Evolutionary conservation across 92 coral and sea anemone species (phyloP).

Genomic region (Parazoanthus swiftii): DNA sequence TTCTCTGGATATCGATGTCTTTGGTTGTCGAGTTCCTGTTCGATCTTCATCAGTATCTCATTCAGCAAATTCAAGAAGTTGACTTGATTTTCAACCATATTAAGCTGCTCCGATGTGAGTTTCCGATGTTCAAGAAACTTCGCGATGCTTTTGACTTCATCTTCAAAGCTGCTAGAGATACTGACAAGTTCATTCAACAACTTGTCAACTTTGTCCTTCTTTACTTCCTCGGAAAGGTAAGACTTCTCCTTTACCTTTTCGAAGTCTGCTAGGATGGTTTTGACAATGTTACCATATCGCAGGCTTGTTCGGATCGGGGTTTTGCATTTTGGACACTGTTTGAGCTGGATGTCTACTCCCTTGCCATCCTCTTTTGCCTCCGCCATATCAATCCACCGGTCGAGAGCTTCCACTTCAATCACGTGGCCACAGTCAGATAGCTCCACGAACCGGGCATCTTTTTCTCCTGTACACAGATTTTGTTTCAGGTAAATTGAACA

Average conservation of each 20-base stretch:
- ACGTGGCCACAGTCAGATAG: constrained; percentile 90
- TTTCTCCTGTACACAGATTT: constrained; percentile 49
- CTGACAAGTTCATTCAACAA: not conserved
- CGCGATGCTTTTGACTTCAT: not conserved
- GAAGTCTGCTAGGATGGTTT: constrained; percentile 78
- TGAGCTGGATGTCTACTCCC: constrained; percentile 63
- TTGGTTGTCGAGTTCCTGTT: not conserved
- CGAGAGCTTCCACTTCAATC: constrained; percentile 80
- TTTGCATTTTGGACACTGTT: constrained; percentile 80
- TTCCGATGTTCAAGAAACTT: not conserved
- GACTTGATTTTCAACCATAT: constrained; percentile 76
- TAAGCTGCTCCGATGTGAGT: constrained; percentile 61
- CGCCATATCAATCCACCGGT: constrained; percentile 76
- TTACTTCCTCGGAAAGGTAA: constrained; percentile 18
- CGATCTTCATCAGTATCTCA: constrained; percentile 2
- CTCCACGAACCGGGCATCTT: constrained; percentile 81
- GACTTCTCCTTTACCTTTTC: constrained; percentile 61
- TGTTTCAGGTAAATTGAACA: not conserved
- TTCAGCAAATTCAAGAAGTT: constrained; percentile 62
- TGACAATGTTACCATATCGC: constrained; percentile 89
- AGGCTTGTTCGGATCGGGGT: constrained; percentile 81
- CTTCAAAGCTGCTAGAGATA: constrained; percentile 15
- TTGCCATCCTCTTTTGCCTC: constrained; percentile 46
- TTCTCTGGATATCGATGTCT: not conserved
- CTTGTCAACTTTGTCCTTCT: not conserved